Evolutionary conservation across 1,140 invertebrate species (phyloP).

Genomic region (Saccostrea cuccullata): DNA sequence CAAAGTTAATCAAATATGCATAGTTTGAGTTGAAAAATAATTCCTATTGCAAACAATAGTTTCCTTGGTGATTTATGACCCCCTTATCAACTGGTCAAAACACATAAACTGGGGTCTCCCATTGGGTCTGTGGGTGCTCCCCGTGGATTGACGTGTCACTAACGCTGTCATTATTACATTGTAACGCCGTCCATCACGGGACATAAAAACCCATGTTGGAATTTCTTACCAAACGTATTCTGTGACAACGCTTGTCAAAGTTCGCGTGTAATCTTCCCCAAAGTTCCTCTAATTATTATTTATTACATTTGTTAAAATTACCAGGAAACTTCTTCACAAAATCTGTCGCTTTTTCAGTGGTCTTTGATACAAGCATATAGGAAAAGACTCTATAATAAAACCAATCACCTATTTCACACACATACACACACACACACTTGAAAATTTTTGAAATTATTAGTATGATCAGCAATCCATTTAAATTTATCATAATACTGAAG

Average conservation of each 20-base stretch:
- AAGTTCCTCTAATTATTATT: slow-evolving; percentile 2
- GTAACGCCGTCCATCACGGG: neutral
- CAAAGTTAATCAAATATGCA: neutral
- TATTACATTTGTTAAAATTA: slow-evolving; percentile 12
- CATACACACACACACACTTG: neutral
- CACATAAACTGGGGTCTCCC: neutral
- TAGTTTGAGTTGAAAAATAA: neutral
- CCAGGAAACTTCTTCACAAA: neutral
- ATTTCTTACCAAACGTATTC: neutral
- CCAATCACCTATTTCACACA: neutral
- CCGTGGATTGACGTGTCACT: neutral
- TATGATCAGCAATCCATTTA: too few relatives aligned
- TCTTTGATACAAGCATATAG: neutral
- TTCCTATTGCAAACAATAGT: neutral
- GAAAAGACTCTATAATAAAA: neutral
- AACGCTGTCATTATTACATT: neutral
- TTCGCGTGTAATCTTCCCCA: neutral
- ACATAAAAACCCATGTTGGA: slow-evolving; percentile 1
- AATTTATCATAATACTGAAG: too few relatives aligned
- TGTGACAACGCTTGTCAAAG: slow-evolving; percentile 3
- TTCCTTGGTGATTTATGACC: neutral
- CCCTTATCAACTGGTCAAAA: neutral
- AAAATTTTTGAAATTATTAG: neutral
- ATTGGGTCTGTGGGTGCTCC: neutral
- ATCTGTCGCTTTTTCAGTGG: neutral